Evolutionary conservation across 2,797 vertebrate genomes (phyloP).

Genomic region (Tolypeutes matacus): DNA sequence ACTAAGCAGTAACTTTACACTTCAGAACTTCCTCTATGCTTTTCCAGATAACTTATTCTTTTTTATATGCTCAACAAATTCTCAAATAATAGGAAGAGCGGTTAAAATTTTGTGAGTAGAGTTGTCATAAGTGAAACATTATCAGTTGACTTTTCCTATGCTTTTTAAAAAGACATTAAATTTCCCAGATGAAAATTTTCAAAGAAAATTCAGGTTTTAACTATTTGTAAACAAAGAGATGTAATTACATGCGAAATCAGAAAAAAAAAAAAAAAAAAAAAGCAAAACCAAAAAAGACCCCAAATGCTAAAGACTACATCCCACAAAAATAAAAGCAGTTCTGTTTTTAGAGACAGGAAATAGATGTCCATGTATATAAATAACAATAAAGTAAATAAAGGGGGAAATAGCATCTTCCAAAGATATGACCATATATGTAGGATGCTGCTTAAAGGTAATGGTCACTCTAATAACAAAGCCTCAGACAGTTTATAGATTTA

Average conservation of each 20-base stretch:
- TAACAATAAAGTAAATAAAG: not conserved
- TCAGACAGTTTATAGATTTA: not conserved
- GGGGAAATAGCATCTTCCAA: not conserved
- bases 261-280: not conserved
- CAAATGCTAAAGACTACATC: slow-evolving; percentile 7
- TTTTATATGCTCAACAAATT: not conserved
- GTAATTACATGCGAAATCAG: not conserved
- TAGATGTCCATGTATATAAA: not conserved
- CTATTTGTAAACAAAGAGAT: not conserved
- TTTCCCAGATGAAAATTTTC: not conserved
- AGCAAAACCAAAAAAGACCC: not conserved
- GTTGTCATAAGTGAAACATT: not conserved
- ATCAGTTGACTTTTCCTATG: not conserved
- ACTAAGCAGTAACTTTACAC: slow-evolving; percentile 9
- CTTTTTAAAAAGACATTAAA: slow-evolving; percentile 7
- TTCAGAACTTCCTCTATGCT: slow-evolving; percentile 14
- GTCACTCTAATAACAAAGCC: not conserved
- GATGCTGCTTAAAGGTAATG: not conserved
- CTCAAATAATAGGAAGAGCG: not conserved
- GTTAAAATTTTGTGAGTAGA: slow-evolving; percentile 30
- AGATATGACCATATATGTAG: not conserved
- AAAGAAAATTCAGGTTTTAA: slow-evolving; percentile 18
- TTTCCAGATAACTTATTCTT: not conserved
- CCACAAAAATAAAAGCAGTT: slow-evolving; percentile 7
- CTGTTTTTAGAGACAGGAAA: slow-evolving; percentile 25